A percentile compares a stretch with the other conserved stretches of the same genome.
These are phyloP conservation scores for Rana temporaria DNA, from an alignment of 2,113 vertebrate genomes.

Conservation along the genomic window DNA sequence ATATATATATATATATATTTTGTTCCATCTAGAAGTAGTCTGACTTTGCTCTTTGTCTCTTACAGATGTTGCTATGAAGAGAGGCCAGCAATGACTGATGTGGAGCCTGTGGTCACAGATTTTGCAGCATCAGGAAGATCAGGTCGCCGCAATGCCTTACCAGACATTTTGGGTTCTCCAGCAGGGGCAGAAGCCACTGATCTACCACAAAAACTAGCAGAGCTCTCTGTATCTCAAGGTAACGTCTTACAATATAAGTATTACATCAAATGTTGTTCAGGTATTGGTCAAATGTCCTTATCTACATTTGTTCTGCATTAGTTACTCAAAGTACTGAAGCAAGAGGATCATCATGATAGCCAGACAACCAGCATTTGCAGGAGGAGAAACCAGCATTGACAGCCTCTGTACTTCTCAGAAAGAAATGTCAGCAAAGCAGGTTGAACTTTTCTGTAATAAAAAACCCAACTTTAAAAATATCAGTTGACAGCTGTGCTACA, in stretches of 20 bases:
- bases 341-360: no score
- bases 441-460: no score
- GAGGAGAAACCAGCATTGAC: no score
- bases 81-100: slow-evolving; percentile 84
- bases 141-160: slow-evolving; percentile 85
- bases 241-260: slow-evolving; percentile 25
- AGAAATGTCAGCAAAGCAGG: no score
- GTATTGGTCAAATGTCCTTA: no score
- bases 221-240: slow-evolving; percentile 80
- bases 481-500: no score
- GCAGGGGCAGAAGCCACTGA: slow-evolving; percentile 71
- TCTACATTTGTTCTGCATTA: no score
- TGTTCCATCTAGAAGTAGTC: background rate
- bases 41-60: slow-evolving; percentile 49
- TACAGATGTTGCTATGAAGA: slow-evolving; percentile 84
- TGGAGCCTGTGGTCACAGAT: slow-evolving; percentile 80
- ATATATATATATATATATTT: background rate
- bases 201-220: slow-evolving; percentile 78
- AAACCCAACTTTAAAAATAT: no score
- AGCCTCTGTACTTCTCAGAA: no score
- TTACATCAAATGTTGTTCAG: no score
- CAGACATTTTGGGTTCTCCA: slow-evolving; percentile 80
- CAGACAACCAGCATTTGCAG: no score
- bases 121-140: slow-evolving; percentile 83
- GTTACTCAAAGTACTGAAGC: no score